Conservation (phyloP, 1,140 invertebrate species). For the Philaenus spumarius region DNA sequence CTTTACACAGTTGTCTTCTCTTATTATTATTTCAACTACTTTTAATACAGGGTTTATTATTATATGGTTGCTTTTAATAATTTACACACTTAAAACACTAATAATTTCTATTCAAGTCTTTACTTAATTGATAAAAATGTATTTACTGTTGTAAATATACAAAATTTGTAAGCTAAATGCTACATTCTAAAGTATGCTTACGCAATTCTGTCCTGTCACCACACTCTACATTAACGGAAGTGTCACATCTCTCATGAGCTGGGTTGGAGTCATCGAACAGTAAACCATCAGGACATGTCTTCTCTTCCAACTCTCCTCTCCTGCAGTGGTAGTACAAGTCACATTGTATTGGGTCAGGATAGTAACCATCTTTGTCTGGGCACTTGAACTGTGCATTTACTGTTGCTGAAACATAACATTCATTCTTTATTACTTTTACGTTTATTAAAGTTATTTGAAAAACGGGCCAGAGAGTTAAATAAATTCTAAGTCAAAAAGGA, state of each 20-base stretch:
- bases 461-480: not conserved
- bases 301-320: slow-evolving; percentile 57
- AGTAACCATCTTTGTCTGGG: slow-evolving; percentile 66
- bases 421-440: no score
- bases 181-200: slow-evolving; percentile 55
- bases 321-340: slow-evolving; percentile 73
- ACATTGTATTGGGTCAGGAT: slow-evolving; percentile 67
- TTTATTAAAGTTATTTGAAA: not conserved
- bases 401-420: slow-evolving; percentile 1
- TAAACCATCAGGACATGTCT: slow-evolving; percentile 72
- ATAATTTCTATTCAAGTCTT: no score
- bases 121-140: no score
- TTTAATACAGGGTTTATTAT: no score
- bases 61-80: no score
- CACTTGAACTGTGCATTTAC: slow-evolving; percentile 42
- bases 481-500: not conserved
- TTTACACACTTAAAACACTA: no score
- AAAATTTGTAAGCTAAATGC: no score
- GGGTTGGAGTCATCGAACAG: slow-evolving; percentile 70
- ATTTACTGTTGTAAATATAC: no score
- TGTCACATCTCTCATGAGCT: slow-evolving; percentile 67
- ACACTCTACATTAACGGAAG: slow-evolving; percentile 72
- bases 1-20: no score
- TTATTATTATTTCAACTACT: no score
- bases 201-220: slow-evolving; percentile 63